Evolutionary conservation across 2,113 vertebrate species (phyloP).

Genomic region (Neotoma lepida): DNA sequence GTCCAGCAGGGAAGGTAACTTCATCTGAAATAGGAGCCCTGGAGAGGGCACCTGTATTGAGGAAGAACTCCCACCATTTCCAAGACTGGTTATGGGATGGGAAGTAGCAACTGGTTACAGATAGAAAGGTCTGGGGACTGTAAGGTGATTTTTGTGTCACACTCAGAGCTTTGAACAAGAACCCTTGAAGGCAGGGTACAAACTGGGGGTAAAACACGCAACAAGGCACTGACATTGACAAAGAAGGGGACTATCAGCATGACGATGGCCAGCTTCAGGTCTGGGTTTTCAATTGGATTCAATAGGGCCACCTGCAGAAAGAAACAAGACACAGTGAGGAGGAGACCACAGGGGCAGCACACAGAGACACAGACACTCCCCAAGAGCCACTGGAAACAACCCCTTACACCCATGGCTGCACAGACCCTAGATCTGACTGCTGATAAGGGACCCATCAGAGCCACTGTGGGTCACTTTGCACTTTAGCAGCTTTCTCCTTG

Average conservation of each 20-base stretch:
- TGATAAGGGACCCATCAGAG: not conserved
- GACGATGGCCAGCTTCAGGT: constrained; percentile 96
- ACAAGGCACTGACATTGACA: constrained; percentile 92
- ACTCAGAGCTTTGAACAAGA: constrained; percentile 29
- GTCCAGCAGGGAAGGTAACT: not conserved
- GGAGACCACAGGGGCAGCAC: not conserved
- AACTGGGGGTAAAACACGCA: not conserved
- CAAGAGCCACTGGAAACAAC: not conserved
- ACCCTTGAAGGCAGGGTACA: not conserved
- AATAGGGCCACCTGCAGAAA: constrained; percentile 91
- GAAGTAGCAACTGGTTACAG: not conserved
- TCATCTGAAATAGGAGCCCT: not conserved
- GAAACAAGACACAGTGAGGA: constrained; percentile 78
- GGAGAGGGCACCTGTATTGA: not conserved
- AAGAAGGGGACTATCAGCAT: constrained; percentile 99
- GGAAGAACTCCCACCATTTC: not conserved
- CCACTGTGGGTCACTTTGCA: not conserved
- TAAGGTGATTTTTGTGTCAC: not conserved
- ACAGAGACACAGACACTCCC: not conserved
- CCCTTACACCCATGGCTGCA: not conserved
- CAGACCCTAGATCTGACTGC: not conserved
- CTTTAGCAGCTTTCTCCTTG: not conserved
- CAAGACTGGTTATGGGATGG: not conserved
- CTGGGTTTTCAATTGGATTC: constrained; percentile 94
- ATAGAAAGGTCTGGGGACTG: not conserved